Conservation (phyloP, 2,797 vertebrate genomes). For the Lutjanus campechanus region DNA sequence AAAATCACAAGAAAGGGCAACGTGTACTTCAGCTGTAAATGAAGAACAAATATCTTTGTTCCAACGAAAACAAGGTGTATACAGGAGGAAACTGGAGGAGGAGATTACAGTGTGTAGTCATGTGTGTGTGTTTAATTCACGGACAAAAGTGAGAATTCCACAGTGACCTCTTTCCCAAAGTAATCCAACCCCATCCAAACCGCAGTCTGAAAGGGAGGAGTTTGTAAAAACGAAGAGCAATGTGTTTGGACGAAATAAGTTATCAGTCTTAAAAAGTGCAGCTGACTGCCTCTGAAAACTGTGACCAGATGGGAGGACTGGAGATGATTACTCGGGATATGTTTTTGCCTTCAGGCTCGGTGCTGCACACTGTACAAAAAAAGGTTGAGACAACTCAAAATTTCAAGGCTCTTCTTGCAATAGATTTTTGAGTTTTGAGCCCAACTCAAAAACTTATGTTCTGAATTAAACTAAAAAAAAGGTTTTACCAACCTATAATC, state of each 20-base stretch:
- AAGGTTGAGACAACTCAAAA: too few species aligned
- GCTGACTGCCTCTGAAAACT: background rate
- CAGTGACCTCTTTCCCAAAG: conserved; percentile 62
- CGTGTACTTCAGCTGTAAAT: background rate
- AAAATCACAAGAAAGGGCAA: conserved; percentile 18
- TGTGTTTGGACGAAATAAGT: background rate
- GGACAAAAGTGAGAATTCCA: conserved; percentile 42
- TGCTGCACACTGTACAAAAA: background rate
- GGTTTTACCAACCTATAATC: too few species aligned
- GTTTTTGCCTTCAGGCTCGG: conserved; percentile 1
- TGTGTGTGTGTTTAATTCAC: conserved; percentile 10
- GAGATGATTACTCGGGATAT: conserved; percentile 1
- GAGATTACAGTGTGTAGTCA: background rate
- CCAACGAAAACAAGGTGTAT: conserved; percentile 12
- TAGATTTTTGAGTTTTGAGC: too few species aligned
- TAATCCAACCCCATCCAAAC: conserved; percentile 59
- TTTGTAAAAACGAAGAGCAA: conserved; percentile 6
- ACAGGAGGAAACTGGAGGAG: conserved; percentile 44
- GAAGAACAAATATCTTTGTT: conserved; percentile 14
- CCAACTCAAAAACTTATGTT: too few species aligned
- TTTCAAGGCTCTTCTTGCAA: too few species aligned
- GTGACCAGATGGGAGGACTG: background rate
- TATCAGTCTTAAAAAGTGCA: too few species aligned
- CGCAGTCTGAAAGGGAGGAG: conserved; percentile 4
- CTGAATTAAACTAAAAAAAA: too few species aligned